Evolutionary conservation across 1,140 invertebrate genomes (phyloP), one percentile per base, ranked within the genome.

Genomic region (Drosophila yakuba): DNA sequence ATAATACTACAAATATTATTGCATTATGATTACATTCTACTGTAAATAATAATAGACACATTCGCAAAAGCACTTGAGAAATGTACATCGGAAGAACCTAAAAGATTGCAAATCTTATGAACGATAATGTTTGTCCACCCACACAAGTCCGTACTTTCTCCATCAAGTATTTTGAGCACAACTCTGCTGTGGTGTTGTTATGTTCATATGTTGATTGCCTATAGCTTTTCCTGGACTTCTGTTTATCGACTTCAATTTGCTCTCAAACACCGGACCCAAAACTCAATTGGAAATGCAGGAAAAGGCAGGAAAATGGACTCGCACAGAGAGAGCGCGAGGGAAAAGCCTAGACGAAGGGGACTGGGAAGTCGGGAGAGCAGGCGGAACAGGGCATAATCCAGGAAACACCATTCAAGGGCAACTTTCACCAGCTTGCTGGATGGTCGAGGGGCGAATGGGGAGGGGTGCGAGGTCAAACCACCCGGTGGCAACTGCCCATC

Each of bases 391-490:
- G 60, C 67, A 88, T 88, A 88, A 88, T 88, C 79, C 83, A 60
- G 68, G 58, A 88, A 85, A 88, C 83, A 83, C 83, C 76, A 80
- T 88, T 89, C 83, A 88, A 88, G 83, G 83, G 83, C 83, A 88
- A 88, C 83, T 88, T 88, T 88, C 83, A 89, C 83, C 83, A 83
- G 74, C 67, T 68, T 66, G 67, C 75, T 47, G 39, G 44, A 71
- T 41, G 64, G 64, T n/a, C 20, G 36, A 17, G 35, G 11, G 15
- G 17, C 50, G 12, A 17, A 12, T 39, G 35, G 51, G 28, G 51
- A 6, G 61, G 62, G 66, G 62, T 38, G 61, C 69, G 68, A 71
- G 68, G 68, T 72, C 68, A 72, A 72, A 58, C 64, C 66, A 41
- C 64, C 67, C 52, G 68, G 68, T 71, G 52, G 74, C 68, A 62